Evolutionary conservation across 1,140 invertebrate genomes (phyloP), one percentile per base, ranked within the genome.

Genomic region (Sinonovacula constricta): DNA sequence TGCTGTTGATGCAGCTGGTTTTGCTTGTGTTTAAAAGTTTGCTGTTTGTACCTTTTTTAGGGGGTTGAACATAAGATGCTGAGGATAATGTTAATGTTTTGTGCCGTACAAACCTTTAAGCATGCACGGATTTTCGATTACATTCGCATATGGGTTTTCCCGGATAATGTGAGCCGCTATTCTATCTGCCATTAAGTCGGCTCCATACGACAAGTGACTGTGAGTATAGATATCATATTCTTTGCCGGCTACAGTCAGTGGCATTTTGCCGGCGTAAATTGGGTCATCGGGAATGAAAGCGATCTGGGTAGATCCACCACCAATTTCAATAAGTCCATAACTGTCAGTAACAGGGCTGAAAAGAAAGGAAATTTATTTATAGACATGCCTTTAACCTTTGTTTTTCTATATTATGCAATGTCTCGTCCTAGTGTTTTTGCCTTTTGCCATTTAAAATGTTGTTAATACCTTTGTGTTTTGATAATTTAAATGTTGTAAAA

Each of bases 221-320:
- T 89, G 85, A 5, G 86, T 88, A 74, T 89, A 91, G 4, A 93
- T 83, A 15, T 88, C 72, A 72, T 91, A 91, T 4, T 85, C 75
- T 5, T 85, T 65, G 15, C 89, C 88, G 80, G 85, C 92, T 0
- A 92, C 76, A 12, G 59, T 79, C 24, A 72, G 34, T 53, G 81
- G 63, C 71, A 78, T 90, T 75, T 87, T 91, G 33, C 83, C 83
- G 34, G 82, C 82, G 49, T 83, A 85, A n/a, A 88, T 79, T 1
- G 83, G 82, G 3, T 57, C 80, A 18, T 75, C 56, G 12, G 88
- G 88, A 33, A 86, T 84, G 83, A 92, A 92, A 0, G 92, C 87
- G 36, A 93, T 92, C 83, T 93, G 93, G 1, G 91, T 91, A 7
- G 92, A 93, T 0, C 92, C 92, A 67, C 93, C 92, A 33, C 93